Conservation (phyloP, 2,797 vertebrate genomes). For the Karalla daura region DNA sequence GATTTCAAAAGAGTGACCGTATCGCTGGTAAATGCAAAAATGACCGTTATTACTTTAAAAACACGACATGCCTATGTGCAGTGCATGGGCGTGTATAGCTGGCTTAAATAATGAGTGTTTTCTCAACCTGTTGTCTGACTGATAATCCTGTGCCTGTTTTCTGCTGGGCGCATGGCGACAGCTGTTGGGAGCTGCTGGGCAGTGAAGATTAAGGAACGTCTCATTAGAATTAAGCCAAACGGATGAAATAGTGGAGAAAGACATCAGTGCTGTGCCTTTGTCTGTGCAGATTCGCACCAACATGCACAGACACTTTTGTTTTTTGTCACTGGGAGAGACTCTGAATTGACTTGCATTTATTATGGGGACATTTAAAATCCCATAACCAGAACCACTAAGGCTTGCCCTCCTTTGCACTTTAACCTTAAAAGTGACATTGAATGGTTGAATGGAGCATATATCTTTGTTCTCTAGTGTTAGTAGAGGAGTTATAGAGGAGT, state of each 20-base stretch:
- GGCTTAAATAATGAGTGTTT: slow-evolving; percentile 27
- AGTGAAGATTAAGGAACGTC: slow-evolving; percentile 13
- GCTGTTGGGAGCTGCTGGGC: no score
- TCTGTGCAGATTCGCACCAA: neutral
- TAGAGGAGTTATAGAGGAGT: no score
- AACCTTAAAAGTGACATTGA: neutral
- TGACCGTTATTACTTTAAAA: neutral
- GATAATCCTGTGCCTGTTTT: slow-evolving; percentile 21
- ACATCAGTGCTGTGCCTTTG: neutral
- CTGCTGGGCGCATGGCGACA: slow-evolving; percentile 5
- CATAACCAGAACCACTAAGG: neutral
- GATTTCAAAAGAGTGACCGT: slow-evolving; percentile 1
- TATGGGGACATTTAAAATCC: neutral
- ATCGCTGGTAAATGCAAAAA: neutral
- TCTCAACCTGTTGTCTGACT: slow-evolving; percentile 19
- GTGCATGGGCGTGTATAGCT: slow-evolving; percentile 9
- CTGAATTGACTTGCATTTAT: neutral
- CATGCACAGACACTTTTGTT: slow-evolving; percentile 4
- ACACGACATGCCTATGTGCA: neutral
- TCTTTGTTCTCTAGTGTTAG: no score
- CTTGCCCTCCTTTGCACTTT: neutral
- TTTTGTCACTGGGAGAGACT: neutral
- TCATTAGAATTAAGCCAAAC: slow-evolving; percentile 11
- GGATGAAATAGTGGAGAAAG: slow-evolving; percentile 8
- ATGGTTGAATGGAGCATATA: neutral